Percentiles rank a stretch among this genome's conserved stretches.
Conservation (phyloP, 2,797 vertebrate species). For the Heteromormyrus szaboi region DNA sequence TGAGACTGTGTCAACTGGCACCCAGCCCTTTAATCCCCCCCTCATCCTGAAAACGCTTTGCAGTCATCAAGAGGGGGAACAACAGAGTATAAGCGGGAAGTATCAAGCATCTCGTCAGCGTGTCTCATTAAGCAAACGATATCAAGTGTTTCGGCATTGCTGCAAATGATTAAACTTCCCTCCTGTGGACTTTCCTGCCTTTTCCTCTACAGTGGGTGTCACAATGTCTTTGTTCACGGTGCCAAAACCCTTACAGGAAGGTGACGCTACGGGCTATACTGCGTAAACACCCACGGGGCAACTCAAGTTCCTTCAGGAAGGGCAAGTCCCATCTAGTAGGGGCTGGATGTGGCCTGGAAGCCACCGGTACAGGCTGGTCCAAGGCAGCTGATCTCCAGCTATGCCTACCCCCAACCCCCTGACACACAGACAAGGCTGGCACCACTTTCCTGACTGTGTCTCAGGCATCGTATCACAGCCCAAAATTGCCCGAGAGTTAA, state of each 20-base stretch:
- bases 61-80: neutral
- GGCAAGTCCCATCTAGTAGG: neutral
- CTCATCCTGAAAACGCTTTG: neutral
- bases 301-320: neutral
- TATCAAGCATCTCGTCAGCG: neutral
- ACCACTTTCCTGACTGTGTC: neutral
- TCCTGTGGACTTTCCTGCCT: neutral
- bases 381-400: neutral
- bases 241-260: neutral
- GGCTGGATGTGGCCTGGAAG: neutral
- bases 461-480: neutral
- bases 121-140: neutral
- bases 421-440: neutral
- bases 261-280: neutral
- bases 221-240: neutral
- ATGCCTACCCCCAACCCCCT: neutral
- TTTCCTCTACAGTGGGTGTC: neutral
- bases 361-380: neutral
- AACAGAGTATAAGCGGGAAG: neutral
- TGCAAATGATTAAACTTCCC: neutral
- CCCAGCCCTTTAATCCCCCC: neutral
- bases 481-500: neutral
- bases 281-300: neutral
- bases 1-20: neutral
- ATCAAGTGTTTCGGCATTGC: neutral